phyloP scores from a whole-genome alignment of 2,888 invertebrate species.

The Tetrapedia diversipes region DNA sequence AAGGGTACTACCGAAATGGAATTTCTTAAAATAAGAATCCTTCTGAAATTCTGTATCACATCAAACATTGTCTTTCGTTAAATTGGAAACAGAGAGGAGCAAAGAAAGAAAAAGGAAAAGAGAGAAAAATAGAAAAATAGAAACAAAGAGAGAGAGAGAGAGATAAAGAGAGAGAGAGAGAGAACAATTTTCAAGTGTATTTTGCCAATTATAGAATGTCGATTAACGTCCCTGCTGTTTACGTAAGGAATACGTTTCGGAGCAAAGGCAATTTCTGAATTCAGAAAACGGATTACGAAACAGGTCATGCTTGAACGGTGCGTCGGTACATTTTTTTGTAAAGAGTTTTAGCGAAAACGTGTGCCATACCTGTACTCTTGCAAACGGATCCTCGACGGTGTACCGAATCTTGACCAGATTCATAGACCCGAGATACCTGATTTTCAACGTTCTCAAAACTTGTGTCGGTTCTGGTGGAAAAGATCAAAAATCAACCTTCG shows the following conservation, averaged over 20 bases:
- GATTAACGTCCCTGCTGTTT: constrained; percentile 38
- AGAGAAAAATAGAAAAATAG: background rate
- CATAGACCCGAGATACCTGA: constrained; percentile 36
- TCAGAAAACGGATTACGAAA: background rate
- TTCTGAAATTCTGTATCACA: background rate
- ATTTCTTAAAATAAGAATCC: too few relatives aligned
- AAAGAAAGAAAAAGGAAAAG: background rate
- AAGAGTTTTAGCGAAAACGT: background rate
- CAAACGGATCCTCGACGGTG: constrained; percentile 17
- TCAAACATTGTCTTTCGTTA: background rate
- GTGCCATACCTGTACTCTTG: constrained; percentile 25
- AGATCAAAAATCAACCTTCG: constrained; percentile 68
- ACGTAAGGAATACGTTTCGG: constrained; percentile 7
- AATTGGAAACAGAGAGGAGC: background rate
- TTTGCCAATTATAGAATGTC: background rate
- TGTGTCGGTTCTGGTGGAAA: constrained; percentile 36
- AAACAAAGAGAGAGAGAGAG: background rate
- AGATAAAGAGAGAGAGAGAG: background rate
- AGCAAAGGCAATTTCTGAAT: background rate
- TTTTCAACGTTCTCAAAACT: constrained; percentile 25
- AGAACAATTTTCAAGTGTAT: background rate
- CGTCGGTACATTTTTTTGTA: background rate
- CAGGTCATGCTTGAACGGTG: background rate
- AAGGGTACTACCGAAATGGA: too few relatives aligned
- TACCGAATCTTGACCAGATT: constrained; percentile 24